These are phyloP conservation scores for Zelostemma sp. DNA, from an alignment of 1,140 invertebrate genomes.

Conservation along the genomic window DNA sequence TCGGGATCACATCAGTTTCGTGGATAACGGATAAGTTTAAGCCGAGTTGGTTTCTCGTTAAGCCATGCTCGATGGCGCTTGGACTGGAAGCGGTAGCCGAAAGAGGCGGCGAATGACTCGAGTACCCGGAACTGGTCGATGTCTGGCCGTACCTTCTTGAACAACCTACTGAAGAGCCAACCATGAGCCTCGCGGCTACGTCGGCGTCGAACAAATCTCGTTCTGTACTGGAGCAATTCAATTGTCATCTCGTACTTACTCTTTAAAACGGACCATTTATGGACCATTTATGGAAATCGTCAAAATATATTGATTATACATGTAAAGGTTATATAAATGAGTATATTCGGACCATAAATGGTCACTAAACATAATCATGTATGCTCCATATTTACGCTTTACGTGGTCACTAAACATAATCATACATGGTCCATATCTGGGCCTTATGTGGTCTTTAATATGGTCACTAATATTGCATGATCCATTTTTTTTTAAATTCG, in stretches of 20 bases:
- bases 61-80: not conserved
- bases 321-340: no score
- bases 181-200: conserved; percentile 48
- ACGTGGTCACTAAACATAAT: no score
- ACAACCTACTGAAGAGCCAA: conserved; percentile 30
- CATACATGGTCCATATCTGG: no score
- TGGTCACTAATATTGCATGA: no score
- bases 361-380: no score
- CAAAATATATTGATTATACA: no score
- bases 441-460: no score
- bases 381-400: no score
- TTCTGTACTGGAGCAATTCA: conserved; percentile 48
- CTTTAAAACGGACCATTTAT: no score
- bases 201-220: conserved; percentile 51
- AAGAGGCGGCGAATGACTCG: conserved; percentile 57
- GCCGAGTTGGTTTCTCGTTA: conserved; percentile 6
- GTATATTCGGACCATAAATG: no score
- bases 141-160: conserved; percentile 54
- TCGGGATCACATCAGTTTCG: conserved; percentile 53
- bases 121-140: conserved; percentile 60
- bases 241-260: not conserved
- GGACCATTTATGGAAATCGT: no score
- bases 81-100: conserved; percentile 49
- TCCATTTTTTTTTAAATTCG: no score
- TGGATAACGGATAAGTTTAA: conserved; percentile 51